Percentiles rank a stretch among this genome's conserved stretches.
These are phyloP conservation scores for Antheraea pernyi DNA, from an alignment of 1,140 invertebrate genomes.

Conservation along the genomic window DNA sequence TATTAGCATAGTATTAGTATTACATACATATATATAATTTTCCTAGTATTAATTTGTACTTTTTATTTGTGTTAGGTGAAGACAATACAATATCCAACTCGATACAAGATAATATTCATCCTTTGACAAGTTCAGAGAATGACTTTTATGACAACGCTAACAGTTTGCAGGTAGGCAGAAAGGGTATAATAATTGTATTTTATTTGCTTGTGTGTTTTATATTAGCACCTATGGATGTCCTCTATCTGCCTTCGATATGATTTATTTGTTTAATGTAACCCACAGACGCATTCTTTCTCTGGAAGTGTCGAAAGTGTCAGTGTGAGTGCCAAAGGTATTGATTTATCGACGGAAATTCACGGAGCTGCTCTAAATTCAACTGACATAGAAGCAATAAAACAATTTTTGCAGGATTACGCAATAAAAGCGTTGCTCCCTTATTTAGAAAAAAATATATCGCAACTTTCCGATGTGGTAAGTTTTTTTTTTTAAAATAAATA, in stretches of 20 bases:
- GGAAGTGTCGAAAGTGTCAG: slow-evolving; percentile 80
- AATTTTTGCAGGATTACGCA: slow-evolving; percentile 93
- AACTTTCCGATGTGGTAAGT: slow-evolving; percentile 90
- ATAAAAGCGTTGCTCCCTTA: slow-evolving; percentile 93
- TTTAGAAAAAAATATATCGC: slow-evolving; percentile 91
- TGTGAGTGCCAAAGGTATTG: slow-evolving; percentile 82
- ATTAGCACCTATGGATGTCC: no score
- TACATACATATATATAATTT: no score
- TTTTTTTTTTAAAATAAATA: slow-evolving; percentile 13
- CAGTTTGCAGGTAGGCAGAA: slow-evolving; percentile 78
- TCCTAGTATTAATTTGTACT: slow-evolving; percentile 4
- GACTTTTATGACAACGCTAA: slow-evolving; percentile 80
- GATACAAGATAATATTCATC: slow-evolving; percentile 54
- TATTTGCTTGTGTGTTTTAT: no score
- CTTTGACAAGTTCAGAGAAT: slow-evolving; percentile 57
- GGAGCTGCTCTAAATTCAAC: slow-evolving; percentile 88
- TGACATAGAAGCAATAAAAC: slow-evolving; percentile 92
- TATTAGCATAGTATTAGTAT: no score
- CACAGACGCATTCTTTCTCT: slow-evolving; percentile 76
- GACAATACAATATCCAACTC: slow-evolving; percentile 23
- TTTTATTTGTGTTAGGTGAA: slow-evolving; percentile 28
- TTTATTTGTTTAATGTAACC: no score
- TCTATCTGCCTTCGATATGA: no score
- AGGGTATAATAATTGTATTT: no score
- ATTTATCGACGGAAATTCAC: slow-evolving; percentile 79